Percentiles rank a stretch among this genome's conserved stretches.
These are phyloP conservation scores for Acyrthosiphon pisum DNA, from an alignment of 1,140 invertebrate genomes.

Conservation along the genomic window DNA sequence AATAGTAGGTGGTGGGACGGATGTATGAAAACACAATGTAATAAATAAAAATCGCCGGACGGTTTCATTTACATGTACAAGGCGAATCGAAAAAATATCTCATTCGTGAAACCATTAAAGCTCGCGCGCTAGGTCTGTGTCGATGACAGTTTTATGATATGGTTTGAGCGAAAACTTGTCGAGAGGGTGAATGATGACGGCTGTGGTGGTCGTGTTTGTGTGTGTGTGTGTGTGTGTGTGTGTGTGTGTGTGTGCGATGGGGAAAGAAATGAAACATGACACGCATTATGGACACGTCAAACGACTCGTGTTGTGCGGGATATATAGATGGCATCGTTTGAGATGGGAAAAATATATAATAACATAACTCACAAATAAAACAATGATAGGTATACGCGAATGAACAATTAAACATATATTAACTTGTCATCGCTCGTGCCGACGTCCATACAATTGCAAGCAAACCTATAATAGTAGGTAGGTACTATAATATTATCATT, in stretches of 20 bases:
- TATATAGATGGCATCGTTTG: not conserved
- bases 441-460: conserved; percentile 6
- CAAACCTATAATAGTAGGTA: too few relatives aligned
- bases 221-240: too few relatives aligned
- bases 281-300: conserved; percentile 30
- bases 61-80: too few relatives aligned
- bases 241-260: too few relatives aligned
- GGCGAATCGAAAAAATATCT: too few relatives aligned
- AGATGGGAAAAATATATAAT: not conserved
- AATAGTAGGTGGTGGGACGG: too few relatives aligned
- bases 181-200: not conserved
- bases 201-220: not conserved
- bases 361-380: not conserved
- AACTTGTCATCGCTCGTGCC: conserved; percentile 40
- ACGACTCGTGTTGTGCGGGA: conserved; percentile 6
- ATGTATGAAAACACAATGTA: too few relatives aligned
- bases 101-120: too few relatives aligned
- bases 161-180: not conserved
- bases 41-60: too few relatives aligned
- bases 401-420: conserved; percentile 44
- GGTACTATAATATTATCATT: not conserved
- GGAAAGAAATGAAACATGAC: conserved; percentile 42
- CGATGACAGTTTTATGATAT: conserved; percentile 29
- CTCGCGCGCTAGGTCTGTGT: not conserved
- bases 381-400: conserved; percentile 9